Base-by-base conservation (phyloP, 2,113 vertebrate genomes). In the Platichthys stellatus region DNA sequence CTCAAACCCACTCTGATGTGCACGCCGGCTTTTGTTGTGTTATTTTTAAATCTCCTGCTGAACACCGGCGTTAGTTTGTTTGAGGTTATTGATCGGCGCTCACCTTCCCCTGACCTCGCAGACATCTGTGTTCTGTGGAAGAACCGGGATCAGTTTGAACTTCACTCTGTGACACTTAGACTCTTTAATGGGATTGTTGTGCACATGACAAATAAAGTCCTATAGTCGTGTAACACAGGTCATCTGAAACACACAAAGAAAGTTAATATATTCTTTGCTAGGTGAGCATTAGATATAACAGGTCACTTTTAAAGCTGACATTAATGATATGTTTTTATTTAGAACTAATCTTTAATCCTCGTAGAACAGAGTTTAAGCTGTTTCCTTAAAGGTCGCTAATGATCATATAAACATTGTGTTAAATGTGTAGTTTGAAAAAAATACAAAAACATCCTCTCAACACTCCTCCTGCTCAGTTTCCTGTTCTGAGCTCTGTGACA, bases 1-100 rank as follows among this genome's bases (percentile, higher is more conserved):
- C 64, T 81, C 26, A 63, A 83, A 74, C 64, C 57, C 26, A 6
- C 38, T 60, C 43, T 66, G 31, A 62, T 69, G 66, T 59, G 38
- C 62, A 59, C 49, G 54, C 43, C 49, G 54, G 7, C 7, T 61
- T 51, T 61, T 56, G 64, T 64, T 40, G 47, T 49, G 17, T 49
- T 18, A 2, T 18, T 18, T 18, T 49, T 0, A 61, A 35, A 64
- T 72, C 45, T n/a, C 51, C 51, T 2, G 51, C n/a, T 2, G 59
- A 45, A 63, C 24, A 0, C 1, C 43, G 28, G 17, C 4, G 47
- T 5, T 17, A 45, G 21, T 17, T 45, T 26, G 11, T 47, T 15
- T 60, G 18, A 78, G 18, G 23, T 69, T 60, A 59, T 61, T 47
- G 35, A 67, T 65, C 43, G 15, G 6, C 4, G 17, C 28, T 24